Evolutionary conservation across 2,113 vertebrate species (phyloP).

Genomic region (Procavia capensis): DNA sequence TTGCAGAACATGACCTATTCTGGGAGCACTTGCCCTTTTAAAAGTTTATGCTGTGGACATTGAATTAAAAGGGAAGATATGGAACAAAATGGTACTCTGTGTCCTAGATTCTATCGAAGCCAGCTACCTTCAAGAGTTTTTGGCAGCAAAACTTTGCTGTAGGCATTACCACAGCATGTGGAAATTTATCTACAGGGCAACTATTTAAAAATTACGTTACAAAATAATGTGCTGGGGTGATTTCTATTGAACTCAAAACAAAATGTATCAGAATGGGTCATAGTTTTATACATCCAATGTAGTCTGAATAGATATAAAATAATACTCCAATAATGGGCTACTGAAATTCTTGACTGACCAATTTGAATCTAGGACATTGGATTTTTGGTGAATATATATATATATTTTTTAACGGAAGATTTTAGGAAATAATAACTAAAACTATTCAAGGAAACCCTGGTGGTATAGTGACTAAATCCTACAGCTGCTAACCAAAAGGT

Average conservation of each 20-base stretch:
- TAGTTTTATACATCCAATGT: neutral
- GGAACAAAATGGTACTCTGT: conserved; percentile 19
- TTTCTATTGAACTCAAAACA: neutral
- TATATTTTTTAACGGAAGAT: neutral
- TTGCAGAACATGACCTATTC: neutral
- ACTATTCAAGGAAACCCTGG: too few relatives aligned
- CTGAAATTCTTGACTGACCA: conserved; percentile 10
- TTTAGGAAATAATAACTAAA: too few relatives aligned
- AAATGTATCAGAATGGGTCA: neutral
- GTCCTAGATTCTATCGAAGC: conserved; percentile 23
- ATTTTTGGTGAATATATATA: neutral
- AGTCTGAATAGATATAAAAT: neutral
- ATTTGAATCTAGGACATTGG: neutral
- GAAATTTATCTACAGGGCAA: neutral
- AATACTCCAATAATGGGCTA: neutral
- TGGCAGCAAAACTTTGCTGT: neutral
- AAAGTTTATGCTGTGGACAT: conserved; percentile 5
- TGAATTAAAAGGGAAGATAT: conserved; percentile 24
- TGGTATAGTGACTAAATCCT: too few relatives aligned
- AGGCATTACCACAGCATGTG: neutral
- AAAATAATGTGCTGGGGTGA: conserved; percentile 45
- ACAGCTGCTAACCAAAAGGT: too few relatives aligned
- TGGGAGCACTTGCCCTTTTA: conserved; percentile 20
- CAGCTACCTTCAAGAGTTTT: neutral
- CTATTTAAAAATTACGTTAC: conserved; percentile 18